Conservation (phyloP, 2,113 vertebrate species). For the Poeciliopsis retropinna region DNA sequence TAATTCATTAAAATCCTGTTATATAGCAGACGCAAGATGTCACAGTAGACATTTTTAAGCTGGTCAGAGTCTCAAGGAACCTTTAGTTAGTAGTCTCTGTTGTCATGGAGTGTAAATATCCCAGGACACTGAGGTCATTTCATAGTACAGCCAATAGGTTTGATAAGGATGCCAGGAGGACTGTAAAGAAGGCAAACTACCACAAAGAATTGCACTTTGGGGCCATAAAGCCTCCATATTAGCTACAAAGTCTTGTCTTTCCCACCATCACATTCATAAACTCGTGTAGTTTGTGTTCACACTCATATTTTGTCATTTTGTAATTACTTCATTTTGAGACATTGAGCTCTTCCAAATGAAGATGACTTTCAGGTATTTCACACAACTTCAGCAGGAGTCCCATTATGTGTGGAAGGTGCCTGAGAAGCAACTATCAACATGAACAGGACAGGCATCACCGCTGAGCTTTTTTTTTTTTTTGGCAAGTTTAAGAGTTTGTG, state of each 20-base stretch:
- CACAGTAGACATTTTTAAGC: neutral
- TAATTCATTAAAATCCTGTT: neutral
- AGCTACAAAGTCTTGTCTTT: no score
- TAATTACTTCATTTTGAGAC: neutral
- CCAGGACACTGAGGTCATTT: neutral
- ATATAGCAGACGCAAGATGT: neutral
- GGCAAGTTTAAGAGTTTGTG: neutral
- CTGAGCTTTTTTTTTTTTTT: constrained; percentile 5
- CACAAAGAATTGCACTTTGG: no score
- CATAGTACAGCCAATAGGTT: no score
- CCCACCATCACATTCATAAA: no score
- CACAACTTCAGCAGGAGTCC: neutral
- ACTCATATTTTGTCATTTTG: neutral
- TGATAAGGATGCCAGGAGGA: no score
- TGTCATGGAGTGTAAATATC: no score
- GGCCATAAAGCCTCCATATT: no score
- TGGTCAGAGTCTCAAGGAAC: neutral
- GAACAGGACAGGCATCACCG: constrained; percentile 14
- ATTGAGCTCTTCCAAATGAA: neutral
- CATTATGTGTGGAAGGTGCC: neutral
- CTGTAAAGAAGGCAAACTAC: no score
- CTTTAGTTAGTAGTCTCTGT: neutral
- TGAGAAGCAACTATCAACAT: constrained; percentile 46
- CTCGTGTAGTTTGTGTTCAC: no score
- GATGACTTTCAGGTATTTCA: neutral